These are phyloP conservation scores for Callinectes sapidus DNA, from an alignment of 2,888 invertebrate species.

Conservation along the genomic window DNA sequence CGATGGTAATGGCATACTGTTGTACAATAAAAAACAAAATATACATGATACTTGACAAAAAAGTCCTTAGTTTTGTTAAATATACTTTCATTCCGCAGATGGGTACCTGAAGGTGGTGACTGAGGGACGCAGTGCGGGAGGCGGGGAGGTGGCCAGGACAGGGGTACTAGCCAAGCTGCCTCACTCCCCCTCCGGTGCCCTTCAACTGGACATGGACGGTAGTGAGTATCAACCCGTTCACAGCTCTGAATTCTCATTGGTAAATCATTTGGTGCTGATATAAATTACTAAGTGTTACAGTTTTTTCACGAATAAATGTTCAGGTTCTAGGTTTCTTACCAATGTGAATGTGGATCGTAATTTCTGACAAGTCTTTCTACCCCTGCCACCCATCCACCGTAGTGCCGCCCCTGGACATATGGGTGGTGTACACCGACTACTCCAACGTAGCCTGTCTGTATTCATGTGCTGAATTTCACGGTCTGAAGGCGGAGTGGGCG, in stretches of 20 bases:
- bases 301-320: too few relatives aligned
- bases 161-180: conserved; percentile 55
- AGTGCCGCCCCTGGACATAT: conserved; percentile 60
- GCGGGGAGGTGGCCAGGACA: background rate
- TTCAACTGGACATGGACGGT: conserved; percentile 56
- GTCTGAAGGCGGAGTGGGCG: conserved; percentile 60
- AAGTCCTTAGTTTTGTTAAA: background rate
- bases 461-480: conserved; percentile 54
- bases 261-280: too few relatives aligned
- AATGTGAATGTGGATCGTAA: too few relatives aligned
- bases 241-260: too few relatives aligned
- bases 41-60: background rate
- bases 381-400: background rate
- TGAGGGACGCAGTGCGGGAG: conserved; percentile 32
- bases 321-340: too few relatives aligned
- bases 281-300: too few relatives aligned
- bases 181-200: conserved; percentile 43
- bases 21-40: background rate
- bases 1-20: background rate
- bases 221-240: conserved; percentile 38
- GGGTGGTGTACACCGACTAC: conserved; percentile 59
- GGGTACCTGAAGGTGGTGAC: conserved; percentile 56
- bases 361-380: too few relatives aligned
- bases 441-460: conserved; percentile 47
- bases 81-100: background rate